Evolutionary conservation across 2,888 invertebrate species (phyloP).

Genomic region (Rhamnusium bicolor): DNA sequence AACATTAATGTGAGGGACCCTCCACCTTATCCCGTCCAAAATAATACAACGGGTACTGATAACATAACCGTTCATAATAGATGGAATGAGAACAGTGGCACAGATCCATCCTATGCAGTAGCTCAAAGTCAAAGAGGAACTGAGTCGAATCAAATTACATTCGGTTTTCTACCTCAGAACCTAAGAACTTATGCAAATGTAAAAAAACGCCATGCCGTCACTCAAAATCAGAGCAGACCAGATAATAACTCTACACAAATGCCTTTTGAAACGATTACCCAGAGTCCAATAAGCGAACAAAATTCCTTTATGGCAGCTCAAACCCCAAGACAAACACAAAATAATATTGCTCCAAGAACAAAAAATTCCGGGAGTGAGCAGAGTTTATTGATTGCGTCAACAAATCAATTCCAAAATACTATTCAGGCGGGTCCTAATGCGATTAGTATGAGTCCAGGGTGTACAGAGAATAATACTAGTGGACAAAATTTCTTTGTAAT

Average conservation of each 20-base stretch:
- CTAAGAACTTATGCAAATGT: not conserved
- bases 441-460: no score
- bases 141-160: not conserved
- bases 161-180: not conserved
- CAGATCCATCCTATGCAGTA: not conserved
- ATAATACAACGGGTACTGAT: not conserved
- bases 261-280: not conserved
- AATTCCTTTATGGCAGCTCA: not conserved
- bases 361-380: no score
- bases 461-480: not conserved
- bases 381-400: no score
- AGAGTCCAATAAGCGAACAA: not conserved
- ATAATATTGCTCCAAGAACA: no score
- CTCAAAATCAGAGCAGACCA: not conserved
- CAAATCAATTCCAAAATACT: no score
- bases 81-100: not conserved
- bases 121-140: no score
- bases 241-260: not conserved
- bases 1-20: not conserved
- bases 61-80: not conserved
- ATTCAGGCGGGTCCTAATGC: no score
- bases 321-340: not conserved
- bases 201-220: not conserved
- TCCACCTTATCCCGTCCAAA: not conserved
- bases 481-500: not conserved